phyloP scores from a whole-genome alignment of 2,797 vertebrate species.

The Hafferia zeledoni region DNA sequence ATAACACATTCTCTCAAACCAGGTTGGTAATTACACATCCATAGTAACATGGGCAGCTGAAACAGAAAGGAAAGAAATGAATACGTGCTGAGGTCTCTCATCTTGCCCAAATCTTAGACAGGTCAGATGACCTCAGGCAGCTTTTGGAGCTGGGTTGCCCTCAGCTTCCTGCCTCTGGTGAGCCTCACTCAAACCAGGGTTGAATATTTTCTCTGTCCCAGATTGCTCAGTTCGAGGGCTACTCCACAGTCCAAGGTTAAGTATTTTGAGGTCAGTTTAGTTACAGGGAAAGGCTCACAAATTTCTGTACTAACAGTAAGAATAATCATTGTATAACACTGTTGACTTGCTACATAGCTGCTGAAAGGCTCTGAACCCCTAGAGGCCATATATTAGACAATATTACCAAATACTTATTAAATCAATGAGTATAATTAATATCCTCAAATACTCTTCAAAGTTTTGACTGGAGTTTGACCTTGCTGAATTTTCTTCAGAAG shows the following conservation, averaged over 20 bases:
- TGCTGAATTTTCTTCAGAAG: conserved; percentile 11
- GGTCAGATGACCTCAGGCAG: not conserved
- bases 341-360: not conserved
- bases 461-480: not conserved
- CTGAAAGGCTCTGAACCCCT: not conserved
- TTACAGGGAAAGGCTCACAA: not conserved
- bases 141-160: not conserved
- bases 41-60: not conserved
- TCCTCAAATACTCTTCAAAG: not conserved
- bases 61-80: not conserved
- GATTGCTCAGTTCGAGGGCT: not conserved
- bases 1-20: not conserved
- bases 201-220: not conserved
- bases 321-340: not conserved
- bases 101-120: not conserved
- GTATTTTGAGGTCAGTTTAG: not conserved
- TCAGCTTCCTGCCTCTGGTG: not conserved
- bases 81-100: not conserved
- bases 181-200: not conserved
- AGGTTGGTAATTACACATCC: not conserved
- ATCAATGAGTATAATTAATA: not conserved
- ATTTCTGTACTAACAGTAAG: not conserved
- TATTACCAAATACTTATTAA: not conserved
- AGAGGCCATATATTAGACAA: not conserved
- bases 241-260: not conserved